A percentile compares a stretch with the other conserved stretches of the same genome.
Evolutionary conservation across 1,140 invertebrate genomes (phyloP).

Genomic region (Tetramorium parvispinum): DNA sequence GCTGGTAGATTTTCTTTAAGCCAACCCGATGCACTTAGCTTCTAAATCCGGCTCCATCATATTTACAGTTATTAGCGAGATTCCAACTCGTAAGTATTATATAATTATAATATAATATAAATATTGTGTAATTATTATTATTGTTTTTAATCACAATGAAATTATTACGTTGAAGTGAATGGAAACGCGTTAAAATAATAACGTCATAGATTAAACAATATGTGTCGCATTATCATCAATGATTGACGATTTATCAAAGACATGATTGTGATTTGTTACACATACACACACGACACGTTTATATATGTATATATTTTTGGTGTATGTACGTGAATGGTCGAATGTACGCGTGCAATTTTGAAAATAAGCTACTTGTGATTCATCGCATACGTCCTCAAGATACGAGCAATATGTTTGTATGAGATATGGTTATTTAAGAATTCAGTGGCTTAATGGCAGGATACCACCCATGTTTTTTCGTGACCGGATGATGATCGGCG

Average conservation of each 20-base stretch:
- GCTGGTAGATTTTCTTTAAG: background rate
- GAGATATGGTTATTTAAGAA: background rate
- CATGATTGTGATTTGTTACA: background rate
- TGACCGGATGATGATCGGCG: constrained; percentile 46
- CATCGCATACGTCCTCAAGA: background rate
- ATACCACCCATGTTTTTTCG: background rate
- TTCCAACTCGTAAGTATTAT: background rate
- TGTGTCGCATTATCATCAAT: too few relatives aligned
- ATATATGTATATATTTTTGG: background rate
- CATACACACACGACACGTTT: background rate
- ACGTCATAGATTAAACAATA: too few relatives aligned
- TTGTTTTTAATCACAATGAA: too few relatives aligned
- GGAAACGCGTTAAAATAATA: too few relatives aligned
- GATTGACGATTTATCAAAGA: background rate
- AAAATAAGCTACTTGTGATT: background rate
- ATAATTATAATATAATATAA: background rate
- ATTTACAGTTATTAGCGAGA: background rate
- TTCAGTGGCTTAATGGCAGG: constrained; percentile 17
- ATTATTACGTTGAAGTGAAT: too few relatives aligned
- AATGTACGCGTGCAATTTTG: constrained; percentile 6
- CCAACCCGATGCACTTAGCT: background rate
- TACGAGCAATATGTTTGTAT: background rate
- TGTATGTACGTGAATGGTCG: background rate
- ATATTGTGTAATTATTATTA: too few relatives aligned
- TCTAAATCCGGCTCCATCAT: background rate